Conservation (phyloP, 2,113 vertebrate species). For the Melanocharis versteri region DNA sequence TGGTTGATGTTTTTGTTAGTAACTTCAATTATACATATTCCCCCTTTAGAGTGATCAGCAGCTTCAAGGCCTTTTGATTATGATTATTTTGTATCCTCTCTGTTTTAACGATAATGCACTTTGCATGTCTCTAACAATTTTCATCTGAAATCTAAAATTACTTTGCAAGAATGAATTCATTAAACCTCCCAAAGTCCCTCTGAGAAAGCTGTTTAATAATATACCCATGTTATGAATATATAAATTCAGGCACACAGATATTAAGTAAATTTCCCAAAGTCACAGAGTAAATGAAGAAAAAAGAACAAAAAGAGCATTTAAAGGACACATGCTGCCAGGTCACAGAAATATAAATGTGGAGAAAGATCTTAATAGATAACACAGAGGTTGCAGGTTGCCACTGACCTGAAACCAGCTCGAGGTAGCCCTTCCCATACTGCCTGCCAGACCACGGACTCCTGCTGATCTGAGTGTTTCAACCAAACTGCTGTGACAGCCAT, state of each 20-base stretch:
- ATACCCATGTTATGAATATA: background rate
- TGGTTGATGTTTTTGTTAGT: background rate
- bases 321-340: background rate
- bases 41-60: background rate
- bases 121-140: background rate
- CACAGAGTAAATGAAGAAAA: background rate
- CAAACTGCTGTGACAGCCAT: background rate
- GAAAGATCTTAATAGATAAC: background rate
- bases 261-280: background rate
- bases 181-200: background rate
- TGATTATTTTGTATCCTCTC: background rate
- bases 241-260: background rate
- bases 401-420: background rate
- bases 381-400: background rate
- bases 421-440: background rate
- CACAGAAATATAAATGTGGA: background rate
- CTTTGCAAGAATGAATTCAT: constrained; percentile 12
- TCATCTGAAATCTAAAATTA: constrained; percentile 39
- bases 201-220: constrained; percentile 21
- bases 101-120: background rate
- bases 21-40: background rate
- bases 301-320: background rate
- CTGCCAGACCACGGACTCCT: background rate
- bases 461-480: background rate
- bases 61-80: background rate